Evolutionary conservation across 2,113 vertebrate species (phyloP).

Genomic region (Varanus komodoensis): DNA sequence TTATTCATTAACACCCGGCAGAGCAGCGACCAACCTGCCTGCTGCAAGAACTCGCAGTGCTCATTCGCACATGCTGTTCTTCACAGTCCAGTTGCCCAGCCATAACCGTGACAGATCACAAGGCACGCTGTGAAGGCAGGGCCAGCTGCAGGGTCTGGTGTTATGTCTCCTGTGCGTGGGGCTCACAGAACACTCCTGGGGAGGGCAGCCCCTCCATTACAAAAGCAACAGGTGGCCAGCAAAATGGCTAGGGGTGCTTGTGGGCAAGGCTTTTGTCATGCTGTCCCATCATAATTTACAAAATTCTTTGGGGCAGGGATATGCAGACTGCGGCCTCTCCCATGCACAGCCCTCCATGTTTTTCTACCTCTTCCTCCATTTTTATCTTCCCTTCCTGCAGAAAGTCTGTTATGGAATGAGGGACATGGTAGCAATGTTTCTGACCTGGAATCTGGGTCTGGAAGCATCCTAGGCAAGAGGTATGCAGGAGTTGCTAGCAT

Average conservation of each 20-base stretch:
- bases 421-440: too few relatives aligned
- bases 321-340: too few relatives aligned
- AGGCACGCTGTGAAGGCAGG: neutral
- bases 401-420: too few relatives aligned
- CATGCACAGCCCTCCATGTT: too few relatives aligned
- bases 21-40: neutral
- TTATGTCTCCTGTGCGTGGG: rapidly evolving
- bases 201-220: neutral
- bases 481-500: neutral
- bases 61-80: neutral
- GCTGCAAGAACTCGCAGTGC: neutral
- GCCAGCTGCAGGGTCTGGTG: neutral
- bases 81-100: neutral
- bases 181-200: too few relatives aligned
- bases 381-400: too few relatives aligned
- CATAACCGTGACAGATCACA: neutral
- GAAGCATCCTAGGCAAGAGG: too few relatives aligned
- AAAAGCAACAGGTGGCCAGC: neutral
- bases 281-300: too few relatives aligned
- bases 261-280: too few relatives aligned
- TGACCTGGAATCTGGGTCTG: too few relatives aligned
- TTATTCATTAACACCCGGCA: neutral
- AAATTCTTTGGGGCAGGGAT: too few relatives aligned
- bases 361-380: too few relatives aligned
- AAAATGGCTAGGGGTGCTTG: neutral